A percentile compares a stretch with the other conserved stretches of the same genome.
Evolutionary conservation across 2,888 invertebrate species (phyloP).

Genomic region (Petrophora chlorosata): DNA sequence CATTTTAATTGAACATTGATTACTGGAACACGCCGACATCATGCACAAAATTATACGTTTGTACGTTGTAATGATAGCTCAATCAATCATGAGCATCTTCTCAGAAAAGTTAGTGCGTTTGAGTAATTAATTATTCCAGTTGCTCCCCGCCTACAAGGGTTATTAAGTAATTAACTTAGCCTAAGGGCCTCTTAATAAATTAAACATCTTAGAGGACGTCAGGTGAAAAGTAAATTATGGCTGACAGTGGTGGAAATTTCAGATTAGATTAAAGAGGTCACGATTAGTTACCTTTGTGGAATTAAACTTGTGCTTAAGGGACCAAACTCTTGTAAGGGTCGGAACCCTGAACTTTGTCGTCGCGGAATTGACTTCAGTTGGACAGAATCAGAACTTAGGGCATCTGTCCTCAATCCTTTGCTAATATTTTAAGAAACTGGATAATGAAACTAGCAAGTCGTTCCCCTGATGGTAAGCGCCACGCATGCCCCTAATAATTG

Average conservation of each 20-base stretch:
- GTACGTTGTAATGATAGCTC: not conserved
- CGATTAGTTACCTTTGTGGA: not conserved
- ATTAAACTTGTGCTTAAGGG: not conserved
- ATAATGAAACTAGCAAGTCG: too few species aligned
- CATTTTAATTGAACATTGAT: too few species aligned
- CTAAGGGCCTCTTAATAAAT: conserved; percentile 47
- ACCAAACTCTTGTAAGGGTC: not conserved
- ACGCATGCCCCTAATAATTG: too few species aligned
- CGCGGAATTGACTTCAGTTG: too few species aligned
- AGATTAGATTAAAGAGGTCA: not conserved
- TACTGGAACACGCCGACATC: not conserved
- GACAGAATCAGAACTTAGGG: too few species aligned
- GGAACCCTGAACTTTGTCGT: too few species aligned
- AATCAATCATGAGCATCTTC: not conserved
- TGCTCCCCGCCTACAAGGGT: conserved; percentile 23
- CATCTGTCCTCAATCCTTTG: too few species aligned
- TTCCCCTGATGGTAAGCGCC: too few species aligned
- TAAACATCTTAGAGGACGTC: conserved; percentile 35
- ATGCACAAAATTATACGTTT: conserved; percentile 2
- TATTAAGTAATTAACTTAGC: conserved; percentile 50
- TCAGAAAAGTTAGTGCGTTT: not conserved
- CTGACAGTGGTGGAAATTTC: not conserved
- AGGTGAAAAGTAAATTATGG: conserved; percentile 27
- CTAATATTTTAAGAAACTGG: too few species aligned
- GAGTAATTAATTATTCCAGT: conserved; percentile 8